Conservation (phyloP, 2,888 invertebrate genomes). For the Papilio protenor region DNA sequence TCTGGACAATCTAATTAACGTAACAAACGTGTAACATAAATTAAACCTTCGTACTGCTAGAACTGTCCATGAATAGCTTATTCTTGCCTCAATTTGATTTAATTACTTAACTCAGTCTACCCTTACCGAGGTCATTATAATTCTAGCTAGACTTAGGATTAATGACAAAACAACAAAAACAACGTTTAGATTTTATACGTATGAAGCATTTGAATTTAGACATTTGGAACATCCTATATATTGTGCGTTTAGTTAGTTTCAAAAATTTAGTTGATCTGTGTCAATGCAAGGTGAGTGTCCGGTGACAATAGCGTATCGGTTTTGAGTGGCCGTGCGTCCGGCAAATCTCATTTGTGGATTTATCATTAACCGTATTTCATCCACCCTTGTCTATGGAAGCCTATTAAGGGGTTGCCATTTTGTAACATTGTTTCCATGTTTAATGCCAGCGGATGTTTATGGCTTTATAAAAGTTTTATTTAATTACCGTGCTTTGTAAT, state of each 20-base stretch:
- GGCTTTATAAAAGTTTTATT: conserved; percentile 38
- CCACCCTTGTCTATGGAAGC: conserved; percentile 77
- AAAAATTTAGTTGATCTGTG: conserved; percentile 69
- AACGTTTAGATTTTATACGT: not conserved
- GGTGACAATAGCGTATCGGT: conserved; percentile 77
- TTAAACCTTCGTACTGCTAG: too few species aligned
- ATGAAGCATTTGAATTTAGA: not conserved
- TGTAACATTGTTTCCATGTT: conserved; percentile 70
- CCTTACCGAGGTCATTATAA: too few species aligned
- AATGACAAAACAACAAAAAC: not conserved
- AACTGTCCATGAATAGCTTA: too few species aligned
- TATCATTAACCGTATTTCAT: conserved; percentile 84
- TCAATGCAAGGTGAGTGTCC: conserved; percentile 81
- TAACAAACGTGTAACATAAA: too few species aligned
- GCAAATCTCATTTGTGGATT: conserved; percentile 85
- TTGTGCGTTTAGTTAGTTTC: conserved; percentile 53
- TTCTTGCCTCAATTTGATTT: too few species aligned
- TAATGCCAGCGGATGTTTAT: conserved; percentile 75
- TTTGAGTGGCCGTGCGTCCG: conserved; percentile 82
- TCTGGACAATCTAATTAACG: not conserved
- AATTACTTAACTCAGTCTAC: too few species aligned
- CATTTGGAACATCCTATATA: conserved; percentile 63
- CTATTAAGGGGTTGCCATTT: conserved; percentile 81
- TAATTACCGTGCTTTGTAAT: conserved; percentile 29
- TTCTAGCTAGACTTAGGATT: too few species aligned